Percentiles rank a stretch among this genome's conserved stretches.
These are phyloP conservation scores for Xiphophorus couchianus DNA, from an alignment of 2,113 vertebrate species.

Conservation along the genomic window DNA sequence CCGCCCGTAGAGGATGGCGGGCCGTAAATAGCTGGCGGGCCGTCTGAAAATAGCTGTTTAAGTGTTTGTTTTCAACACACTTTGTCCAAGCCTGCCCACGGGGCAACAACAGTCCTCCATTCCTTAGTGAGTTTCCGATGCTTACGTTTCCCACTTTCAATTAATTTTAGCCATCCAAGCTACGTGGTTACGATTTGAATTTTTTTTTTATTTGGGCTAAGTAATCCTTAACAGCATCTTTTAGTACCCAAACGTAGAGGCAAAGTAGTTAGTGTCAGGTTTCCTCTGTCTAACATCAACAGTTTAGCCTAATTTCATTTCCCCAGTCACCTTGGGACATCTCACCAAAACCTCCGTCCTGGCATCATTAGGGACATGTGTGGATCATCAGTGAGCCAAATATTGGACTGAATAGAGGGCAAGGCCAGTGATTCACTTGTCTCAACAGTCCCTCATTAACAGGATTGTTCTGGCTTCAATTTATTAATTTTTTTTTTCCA, in stretches of 20 bases:
- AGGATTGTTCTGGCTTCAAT: background rate
- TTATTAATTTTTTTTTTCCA: too few species aligned
- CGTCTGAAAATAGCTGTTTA: background rate
- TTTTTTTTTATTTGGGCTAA: background rate
- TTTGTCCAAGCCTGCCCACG: too few species aligned
- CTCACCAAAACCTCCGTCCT: background rate
- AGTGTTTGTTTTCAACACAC: background rate
- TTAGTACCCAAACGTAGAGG: background rate
- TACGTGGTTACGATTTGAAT: background rate
- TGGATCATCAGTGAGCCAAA: background rate
- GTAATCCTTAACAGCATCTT: background rate
- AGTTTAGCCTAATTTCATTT: background rate
- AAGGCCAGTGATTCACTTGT: background rate
- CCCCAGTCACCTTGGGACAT: background rate
- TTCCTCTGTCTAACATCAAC: background rate
- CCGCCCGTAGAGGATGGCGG: too few species aligned
- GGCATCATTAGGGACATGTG: background rate
- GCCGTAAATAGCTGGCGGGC: too few species aligned
- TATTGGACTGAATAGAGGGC: background rate
- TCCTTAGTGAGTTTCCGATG: background rate
- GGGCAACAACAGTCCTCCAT: background rate
- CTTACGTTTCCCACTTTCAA: background rate
- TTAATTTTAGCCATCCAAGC: background rate
- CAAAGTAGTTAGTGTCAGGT: background rate
- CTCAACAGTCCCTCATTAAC: background rate